Percentiles rank a stretch among this genome's conserved stretches.
phyloP scores from a whole-genome alignment of 2,888 invertebrate genomes.

The Lithophane socia region DNA sequence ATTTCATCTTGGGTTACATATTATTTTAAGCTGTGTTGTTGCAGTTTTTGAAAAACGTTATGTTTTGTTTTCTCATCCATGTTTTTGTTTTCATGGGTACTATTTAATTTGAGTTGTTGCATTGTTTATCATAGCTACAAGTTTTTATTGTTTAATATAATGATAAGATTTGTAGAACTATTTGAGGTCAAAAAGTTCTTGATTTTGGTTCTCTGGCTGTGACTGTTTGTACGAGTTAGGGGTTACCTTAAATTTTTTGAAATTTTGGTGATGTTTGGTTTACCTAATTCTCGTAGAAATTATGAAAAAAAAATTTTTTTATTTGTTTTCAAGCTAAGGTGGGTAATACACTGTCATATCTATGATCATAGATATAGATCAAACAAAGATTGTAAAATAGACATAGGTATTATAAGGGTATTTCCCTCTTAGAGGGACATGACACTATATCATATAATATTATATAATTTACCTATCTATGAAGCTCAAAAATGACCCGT shows the following conservation, averaged over 20 bases:
- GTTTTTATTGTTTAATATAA: not conserved
- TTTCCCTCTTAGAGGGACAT: too few species aligned
- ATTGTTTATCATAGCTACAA: not conserved
- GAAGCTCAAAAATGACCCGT: too few species aligned
- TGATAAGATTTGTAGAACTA: not conserved
- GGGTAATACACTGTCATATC: too few species aligned
- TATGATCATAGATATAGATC: too few species aligned
- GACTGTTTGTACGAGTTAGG: not conserved
- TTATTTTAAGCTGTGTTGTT: not conserved
- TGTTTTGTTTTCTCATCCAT: not conserved
- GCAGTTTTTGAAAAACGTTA: not conserved
- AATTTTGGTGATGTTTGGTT: constrained; percentile 19
- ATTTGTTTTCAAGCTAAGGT: not conserved
- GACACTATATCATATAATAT: too few species aligned
- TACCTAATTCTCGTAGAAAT: not conserved
- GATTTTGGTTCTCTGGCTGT: not conserved
- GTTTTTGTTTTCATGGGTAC: not conserved
- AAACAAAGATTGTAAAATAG: too few species aligned
- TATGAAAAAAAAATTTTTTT: not conserved
- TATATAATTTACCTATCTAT: too few species aligned
- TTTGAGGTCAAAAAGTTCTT: not conserved
- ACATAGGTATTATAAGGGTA: too few species aligned
- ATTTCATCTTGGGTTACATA: not conserved
- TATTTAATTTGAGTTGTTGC: not conserved
- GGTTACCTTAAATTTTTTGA: not conserved